Evolutionary conservation across 2,888 invertebrate species (phyloP), one percentile per base, ranked within the genome.

Genomic region (Metopia argyrocephala): DNA sequence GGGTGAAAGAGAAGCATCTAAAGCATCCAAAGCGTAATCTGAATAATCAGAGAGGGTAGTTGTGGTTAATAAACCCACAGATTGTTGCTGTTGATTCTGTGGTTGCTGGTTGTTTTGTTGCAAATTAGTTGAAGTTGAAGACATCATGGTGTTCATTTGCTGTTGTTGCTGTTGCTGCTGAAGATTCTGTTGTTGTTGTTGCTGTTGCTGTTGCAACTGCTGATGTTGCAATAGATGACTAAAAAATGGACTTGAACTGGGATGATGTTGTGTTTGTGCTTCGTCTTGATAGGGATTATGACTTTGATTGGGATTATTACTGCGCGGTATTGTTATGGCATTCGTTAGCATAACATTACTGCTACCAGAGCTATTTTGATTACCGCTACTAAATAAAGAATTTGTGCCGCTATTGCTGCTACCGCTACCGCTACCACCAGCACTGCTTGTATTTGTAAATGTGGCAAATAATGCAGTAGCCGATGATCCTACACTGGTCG

Each of bases 161-260:
- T 65, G 57, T 31, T 78, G 76, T n/a, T 74, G 82, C 18, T 68
- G 78, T 27, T 73, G 73, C n/a, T 66, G 71, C 18, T 57, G 59
- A 12, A 45, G 64, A 25, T 21, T 64, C 57, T 62, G 76, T 27
- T 75, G 74, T 59, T 57, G 69, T 38, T 68, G 68, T 20, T 59
- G 71, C 78, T 81, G 80, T 69, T 82, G 82, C 31, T 80, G 94
- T 94, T 18, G 94, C 93, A 85, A 94, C 93, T 79, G 94, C 93
- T 56, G 94, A 93, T 45, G 93, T 89, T 78, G 84, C 65, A 86
- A 59, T 50, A 81, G 27, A 31, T 78, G 65, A 57, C 74, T 81
- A 12, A 81, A 61, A 78, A 81, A 82, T 25, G 84, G 84, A 75
- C 83, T 84, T 28, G 83, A 78, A 57, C 84, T 82, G 82, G 85